Evolutionary conservation across 2,113 vertebrate species (phyloP).

Genomic region (Puma concolor): DNA sequence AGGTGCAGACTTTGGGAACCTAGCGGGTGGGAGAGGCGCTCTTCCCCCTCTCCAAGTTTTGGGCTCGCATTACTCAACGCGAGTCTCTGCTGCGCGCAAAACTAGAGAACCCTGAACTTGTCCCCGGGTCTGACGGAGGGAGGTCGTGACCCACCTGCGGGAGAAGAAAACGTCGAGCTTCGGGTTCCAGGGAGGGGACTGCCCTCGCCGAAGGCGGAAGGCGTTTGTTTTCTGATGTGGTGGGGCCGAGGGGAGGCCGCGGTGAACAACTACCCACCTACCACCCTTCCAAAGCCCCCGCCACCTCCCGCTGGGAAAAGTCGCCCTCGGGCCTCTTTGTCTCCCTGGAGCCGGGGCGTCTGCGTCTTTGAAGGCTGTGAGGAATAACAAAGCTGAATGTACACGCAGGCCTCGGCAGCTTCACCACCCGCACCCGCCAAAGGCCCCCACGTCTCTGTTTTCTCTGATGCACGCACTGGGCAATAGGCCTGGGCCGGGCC

Average conservation of each 20-base stretch:
- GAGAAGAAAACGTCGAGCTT: not conserved
- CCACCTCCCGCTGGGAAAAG: not conserved
- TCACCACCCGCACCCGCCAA: fast-evolving
- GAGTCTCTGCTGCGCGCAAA: not conserved
- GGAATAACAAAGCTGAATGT: not conserved
- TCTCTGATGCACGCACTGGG: not conserved
- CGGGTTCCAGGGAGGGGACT: too few relatives aligned
- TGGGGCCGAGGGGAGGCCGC: not conserved
- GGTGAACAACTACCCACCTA: not conserved
- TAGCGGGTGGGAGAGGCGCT: not conserved
- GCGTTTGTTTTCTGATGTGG: not conserved
- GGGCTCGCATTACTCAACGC: not conserved
- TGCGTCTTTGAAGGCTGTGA: not conserved
- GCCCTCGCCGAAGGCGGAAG: not conserved
- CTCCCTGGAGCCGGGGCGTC: not conserved
- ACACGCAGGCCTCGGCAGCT: not conserved
- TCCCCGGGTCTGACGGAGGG: fast-evolving
- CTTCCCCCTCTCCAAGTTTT: not conserved
- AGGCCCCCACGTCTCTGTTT: fast-evolving
- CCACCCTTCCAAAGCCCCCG: not conserved
- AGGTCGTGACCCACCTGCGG: not conserved
- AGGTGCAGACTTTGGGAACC: not conserved
- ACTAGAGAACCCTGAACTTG: not conserved
- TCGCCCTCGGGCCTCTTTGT: not conserved
- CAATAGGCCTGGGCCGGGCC: not conserved